Percentiles rank a stretch among this genome's conserved stretches.
Evolutionary conservation across 1,140 invertebrate species (phyloP).

Genomic region (Choristoneura fumiferana): DNA sequence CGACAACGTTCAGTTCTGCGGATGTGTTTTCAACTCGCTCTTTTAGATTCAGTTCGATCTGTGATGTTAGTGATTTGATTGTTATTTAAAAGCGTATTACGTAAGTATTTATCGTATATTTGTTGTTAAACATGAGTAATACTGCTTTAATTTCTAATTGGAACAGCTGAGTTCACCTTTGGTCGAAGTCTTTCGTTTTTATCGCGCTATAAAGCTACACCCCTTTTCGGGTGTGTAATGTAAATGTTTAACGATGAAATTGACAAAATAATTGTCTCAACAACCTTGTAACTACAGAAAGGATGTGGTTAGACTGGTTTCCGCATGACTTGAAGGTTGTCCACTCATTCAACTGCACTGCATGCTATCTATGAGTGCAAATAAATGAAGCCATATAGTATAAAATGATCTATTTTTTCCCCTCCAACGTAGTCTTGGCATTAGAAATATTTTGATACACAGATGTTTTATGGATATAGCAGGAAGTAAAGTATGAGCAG

Average conservation of each 20-base stretch:
- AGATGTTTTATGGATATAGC: neutral
- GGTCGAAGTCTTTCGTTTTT: constrained; percentile 4
- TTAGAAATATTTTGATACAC: constrained; percentile 33
- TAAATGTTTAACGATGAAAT: constrained; percentile 17
- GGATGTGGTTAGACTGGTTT: neutral
- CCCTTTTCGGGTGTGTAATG: neutral
- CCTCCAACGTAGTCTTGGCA: constrained; percentile 28
- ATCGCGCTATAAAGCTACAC: neutral
- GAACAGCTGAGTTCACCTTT: constrained; percentile 14
- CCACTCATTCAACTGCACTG: neutral
- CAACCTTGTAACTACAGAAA: neutral
- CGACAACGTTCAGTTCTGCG: constrained; percentile 28
- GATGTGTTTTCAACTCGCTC: constrained; percentile 21
- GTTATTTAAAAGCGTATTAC: constrained; percentile 69
- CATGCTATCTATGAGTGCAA: neutral
- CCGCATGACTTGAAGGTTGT: neutral
- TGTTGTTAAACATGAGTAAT: constrained; percentile 54
- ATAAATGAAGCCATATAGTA: constrained; percentile 18
- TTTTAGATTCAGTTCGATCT: constrained; percentile 52
- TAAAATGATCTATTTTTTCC: constrained; percentile 30
- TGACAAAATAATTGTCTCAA: neutral
- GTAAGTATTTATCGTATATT: constrained; percentile 64
- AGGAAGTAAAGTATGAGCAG: neutral
- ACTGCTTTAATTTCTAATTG: neutral
- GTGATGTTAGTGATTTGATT: constrained; percentile 64